Conservation (phyloP, 92 coral and sea anemone genomes). For the Zoanthus sansibaricus region DNA sequence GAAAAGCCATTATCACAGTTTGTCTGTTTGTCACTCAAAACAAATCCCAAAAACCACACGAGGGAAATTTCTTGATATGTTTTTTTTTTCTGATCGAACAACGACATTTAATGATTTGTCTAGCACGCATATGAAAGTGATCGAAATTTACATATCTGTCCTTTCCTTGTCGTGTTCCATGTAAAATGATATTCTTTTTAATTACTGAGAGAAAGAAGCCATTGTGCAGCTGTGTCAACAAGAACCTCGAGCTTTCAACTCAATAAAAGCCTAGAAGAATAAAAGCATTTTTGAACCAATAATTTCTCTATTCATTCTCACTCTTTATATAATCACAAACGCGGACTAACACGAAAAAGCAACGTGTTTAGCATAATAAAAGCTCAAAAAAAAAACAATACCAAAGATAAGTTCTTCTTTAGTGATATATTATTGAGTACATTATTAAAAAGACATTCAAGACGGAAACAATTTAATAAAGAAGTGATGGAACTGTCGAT, state of each 20-base stretch:
- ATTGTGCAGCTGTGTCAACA: slow-evolving; percentile 99
- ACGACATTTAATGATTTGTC: slow-evolving; percentile 83
- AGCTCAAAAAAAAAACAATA: slow-evolving; percentile 71
- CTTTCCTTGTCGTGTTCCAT: slow-evolving; percentile 80
- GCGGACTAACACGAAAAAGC: slow-evolving; percentile 85
- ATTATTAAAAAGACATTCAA: slow-evolving; percentile 97
- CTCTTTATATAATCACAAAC: slow-evolving; percentile 91
- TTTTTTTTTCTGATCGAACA: slow-evolving; percentile 62
- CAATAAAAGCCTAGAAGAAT: slow-evolving; percentile 97
- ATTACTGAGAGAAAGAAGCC: slow-evolving; percentile 95
- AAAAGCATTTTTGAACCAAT: slow-evolving; percentile 89
- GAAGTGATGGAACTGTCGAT: slow-evolving; percentile 95
- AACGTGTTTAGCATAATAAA: slow-evolving; percentile 88
- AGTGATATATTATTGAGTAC: slow-evolving; percentile 92
- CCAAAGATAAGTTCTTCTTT: slow-evolving; percentile 76
- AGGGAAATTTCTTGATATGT: slow-evolving; percentile 66
- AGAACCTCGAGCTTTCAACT: slow-evolving; percentile 97
- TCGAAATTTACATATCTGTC: slow-evolving; percentile 87
- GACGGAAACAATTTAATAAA: slow-evolving; percentile 98
- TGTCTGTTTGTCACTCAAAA: slow-evolving; percentile 70
- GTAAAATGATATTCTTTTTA: slow-evolving; percentile 99
- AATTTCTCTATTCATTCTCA: slow-evolving; percentile 88
- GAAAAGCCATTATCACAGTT: slow-evolving; percentile 69
- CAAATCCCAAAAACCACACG: slow-evolving; percentile 63
- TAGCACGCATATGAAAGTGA: slow-evolving; percentile 73